These are phyloP conservation scores for Eueremaeus valkanovi DNA, from an alignment of 2,888 invertebrate genomes.

Conservation along the genomic window DNA sequence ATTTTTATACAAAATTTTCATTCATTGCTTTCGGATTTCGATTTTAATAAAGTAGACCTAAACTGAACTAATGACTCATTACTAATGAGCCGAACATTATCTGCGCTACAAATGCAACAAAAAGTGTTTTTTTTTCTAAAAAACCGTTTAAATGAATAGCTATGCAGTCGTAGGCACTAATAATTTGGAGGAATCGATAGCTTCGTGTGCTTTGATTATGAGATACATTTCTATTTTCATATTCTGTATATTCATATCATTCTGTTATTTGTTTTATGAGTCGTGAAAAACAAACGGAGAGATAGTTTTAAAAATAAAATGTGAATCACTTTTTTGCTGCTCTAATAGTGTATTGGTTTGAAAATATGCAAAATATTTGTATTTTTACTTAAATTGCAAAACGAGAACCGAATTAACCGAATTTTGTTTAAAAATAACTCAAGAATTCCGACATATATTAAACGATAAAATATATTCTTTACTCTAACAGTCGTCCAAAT, in stretches of 20 bases:
- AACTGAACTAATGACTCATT: conserved; percentile 16
- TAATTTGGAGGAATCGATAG: neutral
- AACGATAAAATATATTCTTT: too few species aligned
- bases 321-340: neutral
- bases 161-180: neutral
- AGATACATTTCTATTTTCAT: neutral
- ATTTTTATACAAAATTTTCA: neutral
- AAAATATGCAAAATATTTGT: too few species aligned
- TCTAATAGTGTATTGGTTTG: too few species aligned
- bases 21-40: neutral
- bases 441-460: too few species aligned
- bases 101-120: neutral
- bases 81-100: conserved; percentile 27
- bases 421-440: too few species aligned
- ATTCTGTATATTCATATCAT: neutral
- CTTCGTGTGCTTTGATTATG: neutral
- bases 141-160: neutral
- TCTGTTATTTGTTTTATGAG: neutral
- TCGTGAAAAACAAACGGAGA: conserved; percentile 7
- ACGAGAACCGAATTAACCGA: too few species aligned
- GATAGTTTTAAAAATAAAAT: neutral
- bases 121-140: neutral
- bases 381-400: too few species aligned
- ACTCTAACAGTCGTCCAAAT: too few species aligned
- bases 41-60: neutral